A percentile compares a stretch with the other conserved stretches of the same genome.
Conservation (phyloP, 2,113 vertebrate genomes). For the Serilophus lunatus region DNA sequence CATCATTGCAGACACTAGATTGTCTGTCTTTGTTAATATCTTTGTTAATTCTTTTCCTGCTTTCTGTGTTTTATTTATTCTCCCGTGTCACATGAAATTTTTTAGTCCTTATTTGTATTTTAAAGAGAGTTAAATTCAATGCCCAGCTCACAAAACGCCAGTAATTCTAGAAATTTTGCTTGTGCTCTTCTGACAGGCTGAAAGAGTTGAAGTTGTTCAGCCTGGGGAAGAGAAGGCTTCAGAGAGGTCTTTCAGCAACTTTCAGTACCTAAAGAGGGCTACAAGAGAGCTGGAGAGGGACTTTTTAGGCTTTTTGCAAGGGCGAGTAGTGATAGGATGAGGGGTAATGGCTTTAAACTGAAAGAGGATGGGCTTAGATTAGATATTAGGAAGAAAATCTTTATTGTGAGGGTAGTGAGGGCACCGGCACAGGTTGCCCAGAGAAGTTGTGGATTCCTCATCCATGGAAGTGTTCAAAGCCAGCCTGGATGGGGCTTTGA, state of each 20-base stretch:
- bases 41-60: neutral
- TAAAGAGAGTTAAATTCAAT: neutral
- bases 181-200: neutral
- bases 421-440: neutral
- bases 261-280: neutral
- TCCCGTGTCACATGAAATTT: neutral
- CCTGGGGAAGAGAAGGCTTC: neutral
- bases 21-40: fast-evolving
- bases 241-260: neutral
- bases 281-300: neutral
- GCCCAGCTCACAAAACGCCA: neutral
- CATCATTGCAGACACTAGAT: neutral
- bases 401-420: neutral
- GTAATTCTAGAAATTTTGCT: neutral
- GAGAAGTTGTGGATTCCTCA: neutral
- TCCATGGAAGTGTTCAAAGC: neutral
- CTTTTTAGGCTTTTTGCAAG: neutral
- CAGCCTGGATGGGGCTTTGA: neutral
- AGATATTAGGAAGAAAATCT: neutral
- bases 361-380: neutral
- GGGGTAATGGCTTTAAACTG: neutral
- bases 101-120: neutral
- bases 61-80: neutral
- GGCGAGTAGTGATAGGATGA: too few species aligned
- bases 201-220: neutral